Conservation (phyloP, 2,888 invertebrate genomes). For the Galeruca laticollis region DNA sequence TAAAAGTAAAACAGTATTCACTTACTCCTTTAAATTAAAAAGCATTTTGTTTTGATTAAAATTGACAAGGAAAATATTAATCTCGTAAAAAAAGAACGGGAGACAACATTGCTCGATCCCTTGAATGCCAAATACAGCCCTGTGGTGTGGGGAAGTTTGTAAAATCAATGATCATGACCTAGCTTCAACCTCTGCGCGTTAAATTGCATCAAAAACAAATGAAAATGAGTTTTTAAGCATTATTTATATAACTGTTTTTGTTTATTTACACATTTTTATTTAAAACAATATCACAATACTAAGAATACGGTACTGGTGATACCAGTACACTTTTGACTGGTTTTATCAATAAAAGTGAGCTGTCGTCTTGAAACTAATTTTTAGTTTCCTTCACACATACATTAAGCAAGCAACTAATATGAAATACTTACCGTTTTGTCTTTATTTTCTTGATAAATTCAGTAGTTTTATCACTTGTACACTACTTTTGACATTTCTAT, state of each 20-base stretch:
- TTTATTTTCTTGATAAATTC: constrained; percentile 46
- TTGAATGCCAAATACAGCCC: constrained; percentile 39
- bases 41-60: neutral
- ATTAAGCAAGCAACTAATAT: constrained; percentile 3
- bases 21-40: no score
- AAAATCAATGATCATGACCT: constrained; percentile 56
- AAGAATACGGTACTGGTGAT: neutral
- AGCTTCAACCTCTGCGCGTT: constrained; percentile 47
- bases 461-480: constrained; percentile 44
- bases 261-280: neutral
- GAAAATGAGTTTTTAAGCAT: neutral
- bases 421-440: constrained; percentile 42
- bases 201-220: constrained; percentile 8
- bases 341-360: constrained; percentile 1
- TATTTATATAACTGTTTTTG: neutral
- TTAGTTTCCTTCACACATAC: neutral
- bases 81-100: neutral
- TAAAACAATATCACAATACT: neutral
- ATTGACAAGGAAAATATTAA: neutral
- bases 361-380: constrained; percentile 7
- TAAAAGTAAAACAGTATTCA: no score
- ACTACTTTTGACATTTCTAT: constrained; percentile 51
- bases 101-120: neutral
- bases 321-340: neutral
- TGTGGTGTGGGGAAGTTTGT: constrained; percentile 46